Base-by-base conservation (phyloP, 2,888 invertebrate species). In the Coenonympha glycerion region DNA sequence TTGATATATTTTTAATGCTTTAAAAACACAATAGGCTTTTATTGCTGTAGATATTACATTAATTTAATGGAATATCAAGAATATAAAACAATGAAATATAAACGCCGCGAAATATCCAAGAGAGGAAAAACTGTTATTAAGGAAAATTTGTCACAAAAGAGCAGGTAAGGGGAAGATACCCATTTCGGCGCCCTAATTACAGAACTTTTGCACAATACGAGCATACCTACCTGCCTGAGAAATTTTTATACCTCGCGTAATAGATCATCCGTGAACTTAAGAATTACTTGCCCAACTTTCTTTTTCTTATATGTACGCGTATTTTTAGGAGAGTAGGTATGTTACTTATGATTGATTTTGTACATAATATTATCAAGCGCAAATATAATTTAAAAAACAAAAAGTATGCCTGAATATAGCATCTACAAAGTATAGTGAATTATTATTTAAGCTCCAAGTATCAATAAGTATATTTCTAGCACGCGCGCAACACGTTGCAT, bases 101-200 rank as follows among this genome's bases (percentile, higher is more conserved):
- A 56, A 56, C 47, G 39, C 49, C 49, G 37, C 44, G 48, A 50
- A 50, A 53, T 53, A 48, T 42, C 26, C 26, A 44, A 46, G 40
- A 57, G 50, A 56, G 56, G 51, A 53, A 60, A 59, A 55, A 45
- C 54, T 42, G 52, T 56, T 57, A 56, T 57, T 56, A 55, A 54
- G 52, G 55, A 57, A 59, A 58, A 58, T 51, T 53, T 60, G 57
- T 55, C 53, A 54, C 55, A 52, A 58, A 57, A 58, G 55, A 53
- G 47, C 52, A 54, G 50, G 56, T 57, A 55, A 54, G 55, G 53
- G 55, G 47, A 56, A 53, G 55, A 57, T 51, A 58, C 49, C 50
- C 50, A 57, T 60, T 58, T 57, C 47, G 55, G 52, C 53, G 57
- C 48, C 59, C 56, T 56, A 59, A 60, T 60, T 60, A 59, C 56